These are phyloP conservation scores for Deilephila porcellus DNA, from an alignment of 2,888 invertebrate species.

Conservation along the genomic window DNA sequence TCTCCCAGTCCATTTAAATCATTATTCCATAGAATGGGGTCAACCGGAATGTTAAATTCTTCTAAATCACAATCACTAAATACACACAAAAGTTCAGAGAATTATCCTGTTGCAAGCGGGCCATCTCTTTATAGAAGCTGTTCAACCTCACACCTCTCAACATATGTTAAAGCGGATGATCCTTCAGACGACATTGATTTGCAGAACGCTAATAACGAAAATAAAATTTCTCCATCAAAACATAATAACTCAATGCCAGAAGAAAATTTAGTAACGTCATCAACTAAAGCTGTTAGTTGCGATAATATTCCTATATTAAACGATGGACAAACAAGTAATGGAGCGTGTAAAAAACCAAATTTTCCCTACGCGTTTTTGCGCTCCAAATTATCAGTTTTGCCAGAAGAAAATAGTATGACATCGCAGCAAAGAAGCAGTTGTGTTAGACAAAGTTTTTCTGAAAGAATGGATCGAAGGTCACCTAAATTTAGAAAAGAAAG, in stretches of 20 bases:
- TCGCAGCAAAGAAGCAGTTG: constrained; percentile 78
- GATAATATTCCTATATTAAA: constrained; percentile 88
- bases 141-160: constrained; percentile 90
- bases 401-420: constrained; percentile 88
- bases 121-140: constrained; percentile 88
- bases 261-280: constrained; percentile 72
- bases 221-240: constrained; percentile 70
- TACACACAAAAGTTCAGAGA: constrained; percentile 67
- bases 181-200: constrained; percentile 91
- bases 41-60: constrained; percentile 89
- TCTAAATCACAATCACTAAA: constrained; percentile 79
- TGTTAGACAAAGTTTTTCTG: constrained; percentile 82
- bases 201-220: constrained; percentile 74
- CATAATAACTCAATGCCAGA: constrained; percentile 63
- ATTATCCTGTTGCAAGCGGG: constrained; percentile 74
- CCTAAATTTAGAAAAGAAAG: constrained; percentile 75
- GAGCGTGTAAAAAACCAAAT: constrained; percentile 85
- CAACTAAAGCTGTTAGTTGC: constrained; percentile 88
- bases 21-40: constrained; percentile 90
- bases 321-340: constrained; percentile 77
- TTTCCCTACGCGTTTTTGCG: constrained; percentile 92
- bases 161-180: constrained; percentile 91
- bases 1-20: constrained; percentile 88
- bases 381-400: constrained; percentile 90
- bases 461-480: constrained; percentile 77